These are phyloP conservation scores for Criorhina ranunculi DNA, from an alignment of 2,888 invertebrate species.

Conservation along the genomic window DNA sequence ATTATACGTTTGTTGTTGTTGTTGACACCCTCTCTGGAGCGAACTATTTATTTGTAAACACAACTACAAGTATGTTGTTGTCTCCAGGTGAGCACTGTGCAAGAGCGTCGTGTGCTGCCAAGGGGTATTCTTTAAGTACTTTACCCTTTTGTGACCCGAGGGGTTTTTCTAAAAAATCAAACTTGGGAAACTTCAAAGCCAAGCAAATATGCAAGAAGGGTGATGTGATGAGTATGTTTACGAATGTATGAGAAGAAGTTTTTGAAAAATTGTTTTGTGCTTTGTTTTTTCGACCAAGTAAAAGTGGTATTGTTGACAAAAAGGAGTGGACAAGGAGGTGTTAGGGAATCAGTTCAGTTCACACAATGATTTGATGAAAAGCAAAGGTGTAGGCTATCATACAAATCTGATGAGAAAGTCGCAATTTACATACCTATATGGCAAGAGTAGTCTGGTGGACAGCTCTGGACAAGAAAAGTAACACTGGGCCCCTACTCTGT, in stretches of 20 bases:
- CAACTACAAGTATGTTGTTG: slow-evolving; percentile 39
- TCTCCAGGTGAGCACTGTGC: slow-evolving; percentile 47
- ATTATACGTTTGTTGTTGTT: slow-evolving; percentile 49
- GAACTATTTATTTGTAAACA: slow-evolving; percentile 67
- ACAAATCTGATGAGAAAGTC: too few species aligned
- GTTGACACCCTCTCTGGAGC: slow-evolving; percentile 62
- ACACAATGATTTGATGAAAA: not conserved
- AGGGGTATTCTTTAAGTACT: slow-evolving; percentile 45
- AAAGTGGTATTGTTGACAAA: slow-evolving; percentile 2
- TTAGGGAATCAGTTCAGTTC: not conserved
- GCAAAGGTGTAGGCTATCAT: not conserved
- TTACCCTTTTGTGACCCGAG: slow-evolving; percentile 52
- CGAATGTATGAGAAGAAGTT: slow-evolving; percentile 22
- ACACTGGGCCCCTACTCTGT: too few species aligned
- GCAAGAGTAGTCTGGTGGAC: too few species aligned
- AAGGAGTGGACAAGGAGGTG: not conserved
- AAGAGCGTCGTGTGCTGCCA: slow-evolving; percentile 11
- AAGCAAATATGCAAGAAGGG: slow-evolving; percentile 13
- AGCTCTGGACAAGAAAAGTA: too few species aligned
- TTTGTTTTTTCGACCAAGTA: not conserved
- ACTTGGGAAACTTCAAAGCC: slow-evolving; percentile 57
- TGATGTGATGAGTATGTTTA: slow-evolving; percentile 7
- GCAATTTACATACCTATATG: too few species aligned
- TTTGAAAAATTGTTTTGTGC: not conserved
- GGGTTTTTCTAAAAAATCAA: slow-evolving; percentile 38